Evolutionary conservation across 37 sponge, comb jelly and placozoan species (phyloP), one percentile per base, ranked within the genome.

Genomic region (Agelas oroides): DNA sequence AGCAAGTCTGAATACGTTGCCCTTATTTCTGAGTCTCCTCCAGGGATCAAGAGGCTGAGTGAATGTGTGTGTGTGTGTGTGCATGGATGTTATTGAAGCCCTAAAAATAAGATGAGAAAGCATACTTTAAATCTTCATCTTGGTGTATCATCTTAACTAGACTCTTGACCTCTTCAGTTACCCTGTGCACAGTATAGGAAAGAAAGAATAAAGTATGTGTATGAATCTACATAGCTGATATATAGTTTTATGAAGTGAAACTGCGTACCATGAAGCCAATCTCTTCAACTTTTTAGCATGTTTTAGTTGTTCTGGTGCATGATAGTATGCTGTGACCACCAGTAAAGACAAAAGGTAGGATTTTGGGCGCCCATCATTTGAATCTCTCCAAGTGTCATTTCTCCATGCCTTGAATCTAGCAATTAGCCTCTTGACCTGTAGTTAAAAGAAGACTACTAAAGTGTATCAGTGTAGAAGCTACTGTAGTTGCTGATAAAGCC

Each of bases 351-450:
- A 27, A 1, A 73, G 73, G 73, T 73, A 73, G 73, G 73, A 73
- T 19, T 41, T 73, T 46, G 73, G 73, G 38, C 73, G 25, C 5
- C 73, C 73, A 73, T 39, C 24, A 19, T 53, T 34, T 1, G 31
- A 1, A 37, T 73, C 24, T 25, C 8, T 40, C 73, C 73, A 73
- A 21, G 70, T 69, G 31, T 32, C 37, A 40, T 39, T 73, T 39
- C 73, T 73, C 73, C 73, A 73, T 73, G 73, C 73, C 53, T 73
- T 73, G 53, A 41, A 38, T 38, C 73, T 33, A 38, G 32, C 37
- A 28, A 73, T 73, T 27, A 41, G 46, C 6, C 25, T 41, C 19
- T 2, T 38, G 17, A 46, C 73, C 73, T 73, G 73, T 73, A 20
- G 21, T 33, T 69, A 3, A 61, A 61, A 46, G 46, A 46, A 46